A percentile compares a stretch with the other conserved stretches of the same genome.
Conservation (phyloP, 2,888 invertebrate species). For the Mythimna albipuncta region DNA sequence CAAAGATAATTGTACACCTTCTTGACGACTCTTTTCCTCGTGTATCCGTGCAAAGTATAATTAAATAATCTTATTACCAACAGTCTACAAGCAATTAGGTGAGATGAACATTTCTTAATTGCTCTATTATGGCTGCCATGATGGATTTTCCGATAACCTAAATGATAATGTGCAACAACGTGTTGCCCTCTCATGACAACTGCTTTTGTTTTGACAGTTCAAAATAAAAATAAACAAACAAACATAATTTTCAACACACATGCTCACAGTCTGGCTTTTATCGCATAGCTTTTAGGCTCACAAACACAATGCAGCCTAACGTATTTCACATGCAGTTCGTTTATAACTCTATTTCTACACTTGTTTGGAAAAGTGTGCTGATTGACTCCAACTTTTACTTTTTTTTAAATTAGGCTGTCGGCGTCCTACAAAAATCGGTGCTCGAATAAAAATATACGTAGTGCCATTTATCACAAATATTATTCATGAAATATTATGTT, state of each 20-base stretch:
- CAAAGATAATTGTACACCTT: no score
- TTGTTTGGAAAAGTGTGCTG: no score
- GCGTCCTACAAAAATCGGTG: no score
- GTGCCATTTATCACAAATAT: no score
- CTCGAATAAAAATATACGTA: no score
- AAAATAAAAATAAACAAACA: not conserved
- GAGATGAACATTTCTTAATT: slow-evolving; percentile 25
- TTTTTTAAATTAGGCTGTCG: no score
- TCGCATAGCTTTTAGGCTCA: no score
- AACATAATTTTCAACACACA: not conserved
- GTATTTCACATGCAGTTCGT: not conserved
- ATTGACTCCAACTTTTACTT: no score
- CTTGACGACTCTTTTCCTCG: not conserved
- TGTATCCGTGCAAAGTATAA: slow-evolving; percentile 19
- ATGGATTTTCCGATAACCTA: not conserved
- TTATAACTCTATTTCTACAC: no score
- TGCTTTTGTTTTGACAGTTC: not conserved
- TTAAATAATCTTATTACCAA: slow-evolving; percentile 7
- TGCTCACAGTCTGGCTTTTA: not conserved
- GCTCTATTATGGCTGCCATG: not conserved
- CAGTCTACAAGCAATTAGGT: slow-evolving; percentile 12
- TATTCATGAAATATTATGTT: no score
- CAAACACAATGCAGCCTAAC: not conserved
- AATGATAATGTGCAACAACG: not conserved
- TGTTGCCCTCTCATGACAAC: not conserved